A percentile compares a stretch with the other conserved stretches of the same genome.
phyloP scores from a whole-genome alignment of 1,140 invertebrate genomes.

The Maniola jurtina region DNA sequence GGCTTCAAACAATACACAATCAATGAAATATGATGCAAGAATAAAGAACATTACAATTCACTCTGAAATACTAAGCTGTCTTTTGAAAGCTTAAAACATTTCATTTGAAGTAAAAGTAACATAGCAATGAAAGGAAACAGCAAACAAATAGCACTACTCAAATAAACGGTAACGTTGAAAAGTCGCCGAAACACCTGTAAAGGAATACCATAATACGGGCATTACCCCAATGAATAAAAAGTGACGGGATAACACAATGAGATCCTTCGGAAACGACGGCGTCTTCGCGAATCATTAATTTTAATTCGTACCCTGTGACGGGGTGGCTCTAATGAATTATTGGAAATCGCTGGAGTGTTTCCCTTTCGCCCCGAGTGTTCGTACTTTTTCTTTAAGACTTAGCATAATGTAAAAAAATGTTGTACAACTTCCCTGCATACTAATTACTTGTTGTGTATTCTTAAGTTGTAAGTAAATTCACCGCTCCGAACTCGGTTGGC shows the following conservation, averaged over 20 bases:
- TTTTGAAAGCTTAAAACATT: neutral
- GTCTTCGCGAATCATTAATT: conserved; percentile 76
- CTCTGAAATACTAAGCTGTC: neutral
- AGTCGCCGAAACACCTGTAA: conserved; percentile 54
- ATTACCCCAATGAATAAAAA: conserved; percentile 70
- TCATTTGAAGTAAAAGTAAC: neutral
- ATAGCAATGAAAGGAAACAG: neutral
- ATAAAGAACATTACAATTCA: too few relatives aligned
- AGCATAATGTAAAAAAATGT: conserved; percentile 78
- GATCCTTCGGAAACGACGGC: conserved; percentile 56
- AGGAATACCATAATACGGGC: conserved; percentile 44
- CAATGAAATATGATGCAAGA: too few relatives aligned
- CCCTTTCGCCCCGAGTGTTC: conserved; percentile 51
- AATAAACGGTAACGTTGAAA: conserved; percentile 36
- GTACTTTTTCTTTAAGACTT: conserved; percentile 71
- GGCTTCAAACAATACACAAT: too few relatives aligned
- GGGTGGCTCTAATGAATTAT: conserved; percentile 74
- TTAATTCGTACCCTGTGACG: conserved; percentile 75
- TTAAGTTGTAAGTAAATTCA: conserved; percentile 57
- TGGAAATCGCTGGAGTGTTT: conserved; percentile 69
- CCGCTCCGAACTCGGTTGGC: conserved; percentile 53
- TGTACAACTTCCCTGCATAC: conserved; percentile 67
- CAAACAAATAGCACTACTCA: conserved; percentile 5
- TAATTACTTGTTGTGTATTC: conserved; percentile 75
- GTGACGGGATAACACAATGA: conserved; percentile 64